phyloP scores from a whole-genome alignment of 1,140 invertebrate species.

The Drosophila lini region DNA sequence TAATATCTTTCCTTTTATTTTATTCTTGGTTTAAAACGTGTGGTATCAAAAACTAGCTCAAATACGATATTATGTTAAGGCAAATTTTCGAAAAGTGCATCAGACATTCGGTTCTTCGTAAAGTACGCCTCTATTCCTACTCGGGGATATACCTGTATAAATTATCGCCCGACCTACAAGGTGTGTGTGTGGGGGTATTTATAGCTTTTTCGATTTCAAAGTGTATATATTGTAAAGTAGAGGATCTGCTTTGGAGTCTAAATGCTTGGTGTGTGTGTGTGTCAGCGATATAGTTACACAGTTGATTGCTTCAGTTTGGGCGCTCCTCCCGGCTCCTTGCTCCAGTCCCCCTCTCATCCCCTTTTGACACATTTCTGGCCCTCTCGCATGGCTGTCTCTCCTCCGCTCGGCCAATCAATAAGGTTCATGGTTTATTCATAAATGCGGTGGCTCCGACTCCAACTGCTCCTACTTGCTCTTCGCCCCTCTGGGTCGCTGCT shows the following conservation, averaged over 20 bases:
- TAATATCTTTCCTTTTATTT: not conserved
- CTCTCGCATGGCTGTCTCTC: conserved; percentile 1
- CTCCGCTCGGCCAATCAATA: conserved; percentile 58
- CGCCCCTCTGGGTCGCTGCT: conserved; percentile 4
- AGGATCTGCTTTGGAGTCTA: conserved; percentile 46
- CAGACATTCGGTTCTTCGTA: conserved; percentile 48
- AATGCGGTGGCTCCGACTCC: conserved; percentile 11
- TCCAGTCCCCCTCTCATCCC: conserved; percentile 1
- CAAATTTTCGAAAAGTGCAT: conserved; percentile 56
- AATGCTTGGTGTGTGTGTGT: conserved; percentile 38
- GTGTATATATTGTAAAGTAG: conserved; percentile 40
- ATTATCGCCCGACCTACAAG: conserved; percentile 8
- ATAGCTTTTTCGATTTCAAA: not conserved
- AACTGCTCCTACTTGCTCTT: not conserved
- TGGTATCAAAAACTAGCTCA: conserved; percentile 54
- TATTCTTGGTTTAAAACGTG: conserved; percentile 36
- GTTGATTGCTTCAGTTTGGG: conserved; percentile 52
- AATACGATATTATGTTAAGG: conserved; percentile 53
- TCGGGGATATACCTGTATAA: conserved; percentile 2
- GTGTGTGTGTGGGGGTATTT: conserved; percentile 1
- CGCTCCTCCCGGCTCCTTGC: not conserved
- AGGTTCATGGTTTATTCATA: conserved; percentile 63
- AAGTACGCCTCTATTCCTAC: conserved; percentile 36
- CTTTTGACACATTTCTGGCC: conserved; percentile 35
- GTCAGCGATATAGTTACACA: conserved; percentile 44